Evolutionary conservation across 1,140 invertebrate genomes (phyloP), one percentile per base, ranked within the genome.

Genomic region (Ooceraea biroi): DNA sequence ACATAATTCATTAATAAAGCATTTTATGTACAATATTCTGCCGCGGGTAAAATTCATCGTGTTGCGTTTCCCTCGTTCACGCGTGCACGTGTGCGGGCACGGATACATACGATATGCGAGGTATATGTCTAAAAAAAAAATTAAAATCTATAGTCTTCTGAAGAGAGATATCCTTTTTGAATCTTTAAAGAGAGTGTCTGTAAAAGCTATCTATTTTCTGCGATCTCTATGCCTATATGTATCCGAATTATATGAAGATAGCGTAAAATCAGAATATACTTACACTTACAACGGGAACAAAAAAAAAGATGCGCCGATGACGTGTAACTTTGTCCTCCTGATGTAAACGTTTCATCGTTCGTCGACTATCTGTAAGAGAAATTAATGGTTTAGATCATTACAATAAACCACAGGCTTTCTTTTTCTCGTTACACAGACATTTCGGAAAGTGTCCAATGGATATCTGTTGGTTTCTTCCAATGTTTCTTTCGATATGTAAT

Each of bases 141-240:
- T 36, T 7, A 36, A 36, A 36, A 36, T 36, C n/a, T 77, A 55
- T 78, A 68, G 36, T 58, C 65, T 78, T 69, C 36, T 44, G 19
- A 50, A 66, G 14, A 50, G 61, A 66, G 19, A 77, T 77, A 80
- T 80, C n/a, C 63, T 80, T 80, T 80, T 80, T 36, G 76, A 71
- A 69, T 69, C 36, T 80, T 69, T 80, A 80, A 80, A 25, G n/a
- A 69, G n/a, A 69, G 12, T 83, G 30, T 78, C 58, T 74, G 66
- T 44, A 69, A 69, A 57, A 69, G 11, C 22, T 71, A 19, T 87
- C 85, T 87, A 84, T 87, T 87, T 87, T 87, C 85, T 78, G 86
- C 85, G 86, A 87, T 86, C 85, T 87, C 86, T 87, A 87, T 41
- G 86, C 85, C 85, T 84, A 36, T n/a, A 66, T 84, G 44, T 86